Evolutionary conservation across 2,113 vertebrate genomes (phyloP), one percentile per base, ranked within the genome.

Genomic region (Salvelinus namaycush): DNA sequence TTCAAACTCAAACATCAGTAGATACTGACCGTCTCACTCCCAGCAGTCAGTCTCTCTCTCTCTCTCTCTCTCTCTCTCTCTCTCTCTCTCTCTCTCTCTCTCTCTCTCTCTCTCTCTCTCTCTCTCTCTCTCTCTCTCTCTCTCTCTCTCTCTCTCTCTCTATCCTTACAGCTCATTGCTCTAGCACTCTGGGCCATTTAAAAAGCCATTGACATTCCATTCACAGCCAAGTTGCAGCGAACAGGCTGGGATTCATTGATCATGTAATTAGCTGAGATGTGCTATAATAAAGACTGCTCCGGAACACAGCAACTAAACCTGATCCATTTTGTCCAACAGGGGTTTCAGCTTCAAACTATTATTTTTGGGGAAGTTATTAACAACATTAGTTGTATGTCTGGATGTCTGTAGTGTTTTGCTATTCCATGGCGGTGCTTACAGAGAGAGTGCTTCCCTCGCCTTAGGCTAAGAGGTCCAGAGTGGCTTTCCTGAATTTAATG

Each of bases 161-260:
- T 27, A 18, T 44, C 48, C 70, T 51, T 24, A 16, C 22, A 26
- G 18, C 24, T 51, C 5, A 16, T 6, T 71, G 68, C 68, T 44
- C 29, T 18, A 69, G 68, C 31, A 51, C 20, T 49, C 39, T 27
- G 22, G 24, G 31, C 70, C 24, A 49, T 57, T 59, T 48, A 26
- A 62, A 76, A 49, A 57, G 29, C 75, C 29, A 60, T 70, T 76
- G n/a, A 18, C 18, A 24, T 62, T 62, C 44, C 18, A 24, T 62
- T 73, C 44, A 67, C 22, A 51, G 62, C 39, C 12, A 31, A 54
- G 27, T 13, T 34, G 22, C 9, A 8, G 5, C 29, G 24, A 29
- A 60, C 13, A 70, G 54, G 51, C 54, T 26, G 5, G 14, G 22
- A 72, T 77, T 66, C 16, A 66, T 71, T 66, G 14, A 73, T 60